Base-by-base conservation (phyloP, 2,888 invertebrate genomes). In the Machimus rusticus region DNA sequence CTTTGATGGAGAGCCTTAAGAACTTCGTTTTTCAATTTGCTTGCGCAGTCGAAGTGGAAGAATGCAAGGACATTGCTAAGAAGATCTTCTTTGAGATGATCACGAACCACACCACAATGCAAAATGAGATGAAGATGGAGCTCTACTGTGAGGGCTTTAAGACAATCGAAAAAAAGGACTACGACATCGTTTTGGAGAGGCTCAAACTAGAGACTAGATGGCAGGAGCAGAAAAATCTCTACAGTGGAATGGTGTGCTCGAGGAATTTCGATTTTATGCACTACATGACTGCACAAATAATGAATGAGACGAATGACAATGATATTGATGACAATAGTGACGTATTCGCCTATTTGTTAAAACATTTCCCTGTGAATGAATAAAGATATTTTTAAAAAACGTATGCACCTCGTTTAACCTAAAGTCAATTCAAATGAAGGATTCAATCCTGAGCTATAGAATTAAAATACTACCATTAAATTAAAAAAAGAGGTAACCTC, bases 141-240 rank as follows among this genome's bases (percentile, higher is more conserved):
- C 55, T 82, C n/a, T 79, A 76, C 14, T 66, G 87, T 55, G 76
- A 37, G 51, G 87, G 74, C 8, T 34, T 87, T 43, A 76, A 82
- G 19, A 46, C 16, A 8, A 28, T 28, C 16, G 57, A 55, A 14
- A 34, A 6, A 2, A 57, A 82, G 1, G 57, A 66, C 9, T 82
- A 57, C 82, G 57, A 86, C 16, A 9, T 76, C 8, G 76, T 39
- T 1, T 5, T 76, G 76, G 39, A 76, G 1, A 76, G 76, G 19
- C 4, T 76, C 16, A 39, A 76, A 34, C 0, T 9, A 4, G 76
- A 76, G 14, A 8, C 16, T 9, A 37, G 76, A 9, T 39, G 76
- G 76, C 34, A 39, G 5, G 76, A 76, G 16, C 76, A 76, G 16
- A 39, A 5, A 37, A 37, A 76, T 19, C 39, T 76, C 12, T n/a